Conservation (phyloP, 2,797 vertebrate genomes). For the Merluccius polli region DNA sequence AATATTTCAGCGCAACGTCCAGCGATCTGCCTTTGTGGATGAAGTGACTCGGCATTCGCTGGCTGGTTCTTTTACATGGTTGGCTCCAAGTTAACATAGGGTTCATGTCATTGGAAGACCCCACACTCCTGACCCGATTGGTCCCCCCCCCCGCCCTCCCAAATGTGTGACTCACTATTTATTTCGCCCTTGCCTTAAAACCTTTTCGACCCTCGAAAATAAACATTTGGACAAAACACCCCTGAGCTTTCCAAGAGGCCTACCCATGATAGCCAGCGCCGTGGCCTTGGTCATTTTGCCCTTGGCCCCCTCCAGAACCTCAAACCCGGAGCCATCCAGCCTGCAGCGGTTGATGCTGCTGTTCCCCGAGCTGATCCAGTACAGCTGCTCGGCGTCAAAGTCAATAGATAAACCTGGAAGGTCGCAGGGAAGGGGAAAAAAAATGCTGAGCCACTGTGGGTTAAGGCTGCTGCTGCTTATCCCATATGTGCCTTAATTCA, state of each 20-base stretch:
- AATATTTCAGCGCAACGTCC: too few relatives aligned
- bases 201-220: too few relatives aligned
- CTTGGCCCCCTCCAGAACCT: constrained; percentile 79
- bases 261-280: constrained; percentile 95
- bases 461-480: constrained; percentile 5
- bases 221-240: background rate
- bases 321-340: constrained; percentile 83
- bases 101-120: too few relatives aligned
- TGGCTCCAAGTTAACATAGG: too few relatives aligned
- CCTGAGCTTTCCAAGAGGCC: constrained; percentile 20
- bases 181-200: too few relatives aligned
- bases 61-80: too few relatives aligned
- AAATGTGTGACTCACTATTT: too few relatives aligned
- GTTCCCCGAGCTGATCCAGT: constrained; percentile 95
- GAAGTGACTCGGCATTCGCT: too few relatives aligned
- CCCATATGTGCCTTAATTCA: background rate
- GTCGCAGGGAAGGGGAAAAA: constrained; percentile 3
- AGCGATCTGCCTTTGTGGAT: too few relatives aligned
- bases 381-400: constrained; percentile 84
- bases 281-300: constrained; percentile 89
- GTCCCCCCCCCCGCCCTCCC: too few relatives aligned
- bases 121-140: too few relatives aligned
- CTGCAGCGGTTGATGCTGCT: constrained; percentile 89
- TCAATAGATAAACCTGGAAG: constrained; percentile 87
- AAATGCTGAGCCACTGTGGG: constrained; percentile 14